Base-by-base conservation (phyloP, 2,797 vertebrate species). In the Ptychadena robeensis region DNA sequence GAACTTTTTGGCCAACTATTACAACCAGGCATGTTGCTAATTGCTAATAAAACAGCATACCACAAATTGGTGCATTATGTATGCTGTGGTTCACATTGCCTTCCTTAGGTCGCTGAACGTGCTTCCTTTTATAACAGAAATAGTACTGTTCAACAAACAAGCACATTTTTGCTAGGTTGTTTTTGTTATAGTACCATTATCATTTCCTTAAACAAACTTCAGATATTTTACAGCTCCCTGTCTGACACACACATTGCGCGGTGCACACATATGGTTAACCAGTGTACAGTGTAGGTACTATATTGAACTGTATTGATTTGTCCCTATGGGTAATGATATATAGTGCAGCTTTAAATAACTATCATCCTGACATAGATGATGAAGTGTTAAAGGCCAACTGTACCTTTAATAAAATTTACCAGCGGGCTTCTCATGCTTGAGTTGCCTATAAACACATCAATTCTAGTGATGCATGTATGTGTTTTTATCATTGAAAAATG, bases 231-330 rank as follows among this genome's bases (percentile, higher is more conserved):
- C 38, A 44, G 3, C 40, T 44, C 3, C 14, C 18, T 22, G 44
- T 7, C 12, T 11, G 14, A 48, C 44, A 48, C 7, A 8, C 18
- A 53, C 44, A 44, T 44, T 44, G 40, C 18, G 4, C 14, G 5
- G 40, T 53, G 44, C 6, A 53, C 15, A 5, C 4, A 22, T 5
- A 53, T 53, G 44, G 44, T 53, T 53, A 53, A 15, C 22, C 22
- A 40, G 12, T 9, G 14, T 34, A 4, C 48, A 34, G 30, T n/a
- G 18, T 12, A 34, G 48, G 48, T 48, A 25, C 34, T 35, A 53
- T 25, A 32, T 53, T 72, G 30, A 22, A 32, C 32, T n/a, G 30
- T 72, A 73, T 73, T 73, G 71, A 73, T 53, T 53, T 73, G 7
- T 32, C 9, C 30, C 44, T 25, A 34, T 32, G 30, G 44, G 1